Base-by-base conservation (phyloP, 2,888 invertebrate genomes). In the Dorcus parallelipipedus region DNA sequence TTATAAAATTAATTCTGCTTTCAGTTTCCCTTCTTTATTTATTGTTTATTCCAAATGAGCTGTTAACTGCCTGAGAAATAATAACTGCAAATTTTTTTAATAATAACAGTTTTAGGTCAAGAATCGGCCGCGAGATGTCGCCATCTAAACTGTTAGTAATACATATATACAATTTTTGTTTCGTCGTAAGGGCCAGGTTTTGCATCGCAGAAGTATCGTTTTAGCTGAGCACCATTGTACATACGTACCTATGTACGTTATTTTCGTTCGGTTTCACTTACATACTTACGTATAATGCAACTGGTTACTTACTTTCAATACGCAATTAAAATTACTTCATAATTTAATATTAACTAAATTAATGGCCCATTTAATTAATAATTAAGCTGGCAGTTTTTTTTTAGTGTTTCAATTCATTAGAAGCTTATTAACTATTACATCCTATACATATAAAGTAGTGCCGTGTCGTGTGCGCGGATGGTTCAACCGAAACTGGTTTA, bases 361-460 rank as follows among this genome's bases (percentile, higher is more conserved):
- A 59, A 59, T 59, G 59, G 59, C 59, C 54, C 49, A 33, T 49
- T 56, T 52, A 54, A 42, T 43, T 49, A 53, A 50, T 60, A 52
- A 51, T 47, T 5, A 60, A 60, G 60, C 60, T 53, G 60, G 60
- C 60, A 60, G 60, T 60, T 53, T 50, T 38, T 41, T 23, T 56
- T 54, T 54, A 9, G 20, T 9, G 33, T 47, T 51, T 49, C 9
- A 49, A 33, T 33, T 33, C 26, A 33, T 14, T 42, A 42, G 26
- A 33, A 33, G 26, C 26, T 7, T 47, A 47, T 26, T 14, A 20
- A 47, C 20, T 47, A 47, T 26, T 47, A 47, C 47, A 17, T 17
- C 20, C 17, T 43, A 47, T 47, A 14, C 14, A 14, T 14, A 17
- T 47, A 14, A 23, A 45, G 47, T 9, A 10, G 20, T 8, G 14